phyloP scores from a whole-genome alignment of 2,113 vertebrate genomes.

The Centrocercus urophasianus region DNA sequence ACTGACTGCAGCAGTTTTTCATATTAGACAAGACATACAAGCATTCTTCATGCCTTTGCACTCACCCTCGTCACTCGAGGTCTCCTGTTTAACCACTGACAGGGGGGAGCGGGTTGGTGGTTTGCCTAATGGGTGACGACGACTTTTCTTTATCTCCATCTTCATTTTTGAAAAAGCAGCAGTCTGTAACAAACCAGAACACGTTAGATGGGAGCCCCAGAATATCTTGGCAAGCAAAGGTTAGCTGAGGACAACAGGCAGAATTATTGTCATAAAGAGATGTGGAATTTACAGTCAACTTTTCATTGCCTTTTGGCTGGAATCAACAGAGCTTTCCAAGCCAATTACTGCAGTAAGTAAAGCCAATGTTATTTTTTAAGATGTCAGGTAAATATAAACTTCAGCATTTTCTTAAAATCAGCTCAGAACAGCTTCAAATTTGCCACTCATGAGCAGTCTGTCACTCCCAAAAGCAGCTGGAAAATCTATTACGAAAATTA shows the following conservation, averaged over 20 bases:
- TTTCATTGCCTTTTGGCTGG: neutral
- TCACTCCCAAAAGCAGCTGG: neutral
- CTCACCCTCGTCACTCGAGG: conserved; percentile 89
- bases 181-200: conserved; percentile 61
- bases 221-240: neutral
- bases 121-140: conserved; percentile 92
- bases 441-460: neutral
- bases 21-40: neutral
- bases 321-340: neutral
- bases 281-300: neutral
- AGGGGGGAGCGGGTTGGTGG: conserved; percentile 90
- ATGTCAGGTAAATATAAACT: neutral
- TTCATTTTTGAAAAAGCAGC: conserved; percentile 85
- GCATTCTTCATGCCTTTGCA: accelerated
- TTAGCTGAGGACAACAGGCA: neutral
- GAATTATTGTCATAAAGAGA: neutral
- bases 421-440: neutral
- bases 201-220: neutral
- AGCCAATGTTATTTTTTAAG: neutral
- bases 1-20: neutral
- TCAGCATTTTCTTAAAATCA: neutral
- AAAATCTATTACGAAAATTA: neutral
- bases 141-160: conserved; percentile 94
- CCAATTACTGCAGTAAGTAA: neutral
- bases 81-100: conserved; percentile 93